Evolutionary conservation across 2,113 vertebrate genomes (phyloP), one percentile per base, ranked within the genome.

Genomic region (Ochotona princeps): DNA sequence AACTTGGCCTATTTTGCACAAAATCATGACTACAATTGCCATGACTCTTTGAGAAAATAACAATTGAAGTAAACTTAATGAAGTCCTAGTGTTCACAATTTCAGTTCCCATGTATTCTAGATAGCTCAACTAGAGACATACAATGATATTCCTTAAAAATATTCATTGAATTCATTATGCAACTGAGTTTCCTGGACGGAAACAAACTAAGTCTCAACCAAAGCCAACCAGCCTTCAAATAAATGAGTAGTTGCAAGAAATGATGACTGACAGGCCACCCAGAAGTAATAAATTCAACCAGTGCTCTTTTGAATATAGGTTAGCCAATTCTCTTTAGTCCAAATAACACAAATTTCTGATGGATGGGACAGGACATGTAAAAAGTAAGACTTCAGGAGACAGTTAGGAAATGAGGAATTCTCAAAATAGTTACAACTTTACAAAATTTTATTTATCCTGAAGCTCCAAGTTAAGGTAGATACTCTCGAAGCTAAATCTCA

Each of bases 131-230:
- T 75, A 65, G 73, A 18, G 60, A 74, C 57, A 66, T 12, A 35
- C 4, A 83, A 35, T 51, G n/a, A 90, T 60, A 47, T 28, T 92
- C 51, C 80, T 30, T 89, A 38, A 90, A 95, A 93, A 83, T 54
- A 95, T 76, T 83, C 67, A 66, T 4, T 32, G 85, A 86, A 89
- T 80, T 94, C n/a, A 84, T 25, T 44, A 57, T 83, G 79, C 79
- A 95, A 44, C n/a, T 87, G 93, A 83, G 21, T 80, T 94, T 95
- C 73, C 47, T 83, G 54, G 63, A 82, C 82, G 26, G 60, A 94
- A 87, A 82, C 35, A 96, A 70, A 82, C 7, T n/a, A 54, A 85
- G 17, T 78, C 74, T 90, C 80, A 92, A 92, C 21, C 63, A 79
- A 90, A 92, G 69, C 13, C 38, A 73, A 90, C 38, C 32, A 93